Evolutionary conservation across 1,140 invertebrate species (phyloP), one percentile per base, ranked within the genome.

Genomic region (Branchinecta lindahli): DNA sequence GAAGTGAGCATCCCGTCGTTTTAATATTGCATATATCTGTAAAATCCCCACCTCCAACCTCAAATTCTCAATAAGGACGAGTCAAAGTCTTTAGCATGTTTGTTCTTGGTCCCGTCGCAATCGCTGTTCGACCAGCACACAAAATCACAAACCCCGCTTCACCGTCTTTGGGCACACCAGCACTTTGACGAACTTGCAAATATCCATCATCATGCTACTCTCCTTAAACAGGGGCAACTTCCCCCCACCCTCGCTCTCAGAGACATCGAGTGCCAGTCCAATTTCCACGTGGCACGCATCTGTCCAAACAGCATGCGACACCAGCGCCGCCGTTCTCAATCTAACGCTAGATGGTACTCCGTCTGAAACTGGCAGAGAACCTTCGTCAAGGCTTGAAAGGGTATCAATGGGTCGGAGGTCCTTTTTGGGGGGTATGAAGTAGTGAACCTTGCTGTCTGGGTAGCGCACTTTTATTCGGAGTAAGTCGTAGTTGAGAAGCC

Each of bases 161-260:
- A 92, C 87, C 7, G 90, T 86, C 79, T 94, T 95, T 0, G 91
- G 90, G 20, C 87, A 86, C 66, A 96, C 88, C 45, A 89, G 85
- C n/a, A 96, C 86, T 77, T 91, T 89, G 0, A 93, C 89, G 12
- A 92, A 89, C 76, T 91, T 91, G 76, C 92, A 92, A 4, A 96
- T 80, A 75, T 94, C 89, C 70, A 95, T 85, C 4, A 89, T 82
- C 68, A 84, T 84, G 18, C 83, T 83, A 74, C 85, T 82, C 67
- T 84, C 83, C 44, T 46, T 45, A 18, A 70, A 69, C 46, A 70
- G 81, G 79, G 66, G 80, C 78, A 66, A 83, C 78, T 72, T 85
- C 45, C 75, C 72, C 66, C 75, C 76, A 47, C 72, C 72, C 78
- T 74, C 82, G 74, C 70, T 74, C 75, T 83, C 81, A 8, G 86